phyloP scores from a whole-genome alignment of 2,888 invertebrate species.

The Nebria salina region DNA sequence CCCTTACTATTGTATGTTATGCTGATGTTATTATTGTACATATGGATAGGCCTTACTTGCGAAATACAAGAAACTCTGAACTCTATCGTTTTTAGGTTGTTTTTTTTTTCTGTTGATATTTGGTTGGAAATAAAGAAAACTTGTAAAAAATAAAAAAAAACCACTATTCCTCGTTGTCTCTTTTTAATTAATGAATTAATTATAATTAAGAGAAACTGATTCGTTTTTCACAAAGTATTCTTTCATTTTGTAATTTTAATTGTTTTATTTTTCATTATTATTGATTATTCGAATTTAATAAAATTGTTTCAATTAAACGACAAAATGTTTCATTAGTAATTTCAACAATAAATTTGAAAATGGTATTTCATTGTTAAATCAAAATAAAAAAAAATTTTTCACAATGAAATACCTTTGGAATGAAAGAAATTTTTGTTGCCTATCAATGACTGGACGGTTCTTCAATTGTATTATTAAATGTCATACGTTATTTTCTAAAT shows the following conservation, averaged over 20 bases:
- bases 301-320: slow-evolving; percentile 40
- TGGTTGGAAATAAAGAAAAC: slow-evolving; percentile 56
- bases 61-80: slow-evolving; percentile 53
- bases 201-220: slow-evolving; percentile 34
- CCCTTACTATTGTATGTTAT: slow-evolving; percentile 49
- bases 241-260: not conserved
- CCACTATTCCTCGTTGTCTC: slow-evolving; percentile 23
- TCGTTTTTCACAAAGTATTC: slow-evolving; percentile 10
- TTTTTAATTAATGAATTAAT: slow-evolving; percentile 23
- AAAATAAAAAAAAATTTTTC: not conserved
- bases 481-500: slow-evolving; percentile 29
- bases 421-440: not conserved
- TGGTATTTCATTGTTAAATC: slow-evolving; percentile 23
- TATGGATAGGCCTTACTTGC: slow-evolving; percentile 55
- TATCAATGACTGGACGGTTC: not conserved
- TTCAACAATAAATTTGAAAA: not conserved
- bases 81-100: slow-evolving; percentile 53
- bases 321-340: slow-evolving; percentile 14
- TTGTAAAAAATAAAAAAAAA: slow-evolving; percentile 38
- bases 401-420: not conserved
- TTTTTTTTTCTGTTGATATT: slow-evolving; percentile 54
- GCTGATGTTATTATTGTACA: slow-evolving; percentile 50
- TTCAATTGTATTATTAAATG: slow-evolving; percentile 33
- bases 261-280: slow-evolving; percentile 26
- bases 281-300: slow-evolving; percentile 40